Evolutionary conservation across 2,797 vertebrate genomes (phyloP).

Genomic region (Sebastes hubbsi): DNA sequence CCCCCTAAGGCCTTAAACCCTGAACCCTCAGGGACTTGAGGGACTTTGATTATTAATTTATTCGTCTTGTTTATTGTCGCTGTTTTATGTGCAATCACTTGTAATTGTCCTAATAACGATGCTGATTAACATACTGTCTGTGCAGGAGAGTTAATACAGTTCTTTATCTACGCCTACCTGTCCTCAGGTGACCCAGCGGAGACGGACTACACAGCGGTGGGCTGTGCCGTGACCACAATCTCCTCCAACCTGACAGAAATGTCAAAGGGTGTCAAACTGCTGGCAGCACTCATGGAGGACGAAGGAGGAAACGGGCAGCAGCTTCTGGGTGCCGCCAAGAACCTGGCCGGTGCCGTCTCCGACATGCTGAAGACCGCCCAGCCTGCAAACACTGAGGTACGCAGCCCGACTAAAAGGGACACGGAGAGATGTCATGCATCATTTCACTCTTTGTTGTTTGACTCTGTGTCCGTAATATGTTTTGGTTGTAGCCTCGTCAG

Average conservation of each 20-base stretch:
- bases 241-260: conserved; percentile 99
- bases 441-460: not conserved
- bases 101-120: not conserved
- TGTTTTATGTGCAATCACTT: not conserved
- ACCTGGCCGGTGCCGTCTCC: conserved; percentile 91
- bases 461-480: not conserved
- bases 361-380: conserved; percentile 96
- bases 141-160: not conserved
- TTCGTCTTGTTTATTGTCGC: not conserved
- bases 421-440: not conserved
- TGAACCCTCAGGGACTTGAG: too few relatives aligned
- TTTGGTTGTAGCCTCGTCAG: conserved; percentile 90
- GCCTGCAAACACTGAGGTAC: conserved; percentile 93
- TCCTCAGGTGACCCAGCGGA: conserved; percentile 93
- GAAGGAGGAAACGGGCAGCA: conserved; percentile 93
- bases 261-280: conserved; percentile 96
- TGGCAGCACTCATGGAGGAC: conserved; percentile 95
- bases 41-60: not conserved
- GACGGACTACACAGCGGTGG: conserved; percentile 97
- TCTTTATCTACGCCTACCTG: not conserved
- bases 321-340: conserved; percentile 94
- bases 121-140: not conserved
- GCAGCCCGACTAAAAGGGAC: too few relatives aligned
- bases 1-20: too few relatives aligned
- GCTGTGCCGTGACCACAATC: conserved; percentile 97